Conservation (phyloP, 1,140 invertebrate species). For the Globodera ellingtonae region DNA sequence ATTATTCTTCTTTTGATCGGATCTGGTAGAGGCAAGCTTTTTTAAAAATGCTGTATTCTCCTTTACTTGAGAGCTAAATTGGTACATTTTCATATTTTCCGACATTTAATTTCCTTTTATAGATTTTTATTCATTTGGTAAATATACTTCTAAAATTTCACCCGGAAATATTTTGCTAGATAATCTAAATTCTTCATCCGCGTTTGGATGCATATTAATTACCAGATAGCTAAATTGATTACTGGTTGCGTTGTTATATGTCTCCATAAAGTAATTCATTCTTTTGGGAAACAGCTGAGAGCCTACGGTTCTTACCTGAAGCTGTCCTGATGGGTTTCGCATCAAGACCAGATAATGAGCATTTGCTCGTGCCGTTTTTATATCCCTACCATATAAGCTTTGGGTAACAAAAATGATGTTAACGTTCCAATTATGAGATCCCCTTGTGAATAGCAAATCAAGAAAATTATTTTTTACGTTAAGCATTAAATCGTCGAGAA, state of each 20-base stretch:
- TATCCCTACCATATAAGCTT: background rate
- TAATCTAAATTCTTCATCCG: background rate
- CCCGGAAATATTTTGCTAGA: too few relatives aligned
- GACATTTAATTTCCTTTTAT: too few relatives aligned
- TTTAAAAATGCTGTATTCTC: too few relatives aligned
- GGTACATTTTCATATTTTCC: background rate
- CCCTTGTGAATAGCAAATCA: background rate
- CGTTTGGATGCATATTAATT: background rate
- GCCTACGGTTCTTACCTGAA: conserved; percentile 13
- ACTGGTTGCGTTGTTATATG: background rate
- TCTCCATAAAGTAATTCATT: background rate
- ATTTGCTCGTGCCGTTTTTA: conserved; percentile 13
- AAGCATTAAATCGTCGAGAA: conserved; percentile 10
- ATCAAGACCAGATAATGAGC: conserved; percentile 7
- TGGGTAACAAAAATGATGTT: conserved; percentile 8
- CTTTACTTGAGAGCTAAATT: background rate
- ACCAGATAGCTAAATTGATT: background rate
- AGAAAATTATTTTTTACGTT: conserved; percentile 9
- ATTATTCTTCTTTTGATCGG: too few relatives aligned
- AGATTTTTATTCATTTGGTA: too few relatives aligned
- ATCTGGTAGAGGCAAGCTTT: too few relatives aligned
- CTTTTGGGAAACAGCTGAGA: background rate
- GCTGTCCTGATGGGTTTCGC: background rate
- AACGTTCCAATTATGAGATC: background rate
- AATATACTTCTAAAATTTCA: background rate